A percentile compares a stretch with the other conserved stretches of the same genome.
Conservation (phyloP, 1,140 invertebrate genomes). For the Hycleus phaleratus region DNA sequence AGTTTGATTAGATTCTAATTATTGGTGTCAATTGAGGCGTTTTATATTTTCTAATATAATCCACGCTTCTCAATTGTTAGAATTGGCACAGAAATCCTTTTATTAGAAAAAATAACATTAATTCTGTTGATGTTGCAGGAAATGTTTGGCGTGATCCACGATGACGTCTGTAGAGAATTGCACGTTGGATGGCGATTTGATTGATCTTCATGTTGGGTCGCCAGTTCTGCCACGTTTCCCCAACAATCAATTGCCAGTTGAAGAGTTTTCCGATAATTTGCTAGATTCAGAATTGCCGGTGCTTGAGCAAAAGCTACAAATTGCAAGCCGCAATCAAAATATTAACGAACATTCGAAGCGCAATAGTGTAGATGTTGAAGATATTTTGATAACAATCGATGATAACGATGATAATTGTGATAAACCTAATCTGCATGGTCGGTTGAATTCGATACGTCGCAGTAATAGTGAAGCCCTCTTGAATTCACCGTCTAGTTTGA, state of each 20-base stretch:
- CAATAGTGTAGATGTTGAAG: conserved; percentile 31
- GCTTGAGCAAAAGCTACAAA: conserved; percentile 33
- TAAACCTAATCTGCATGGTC: not conserved
- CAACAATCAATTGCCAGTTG: conserved; percentile 3
- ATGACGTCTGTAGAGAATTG: conserved; percentile 17
- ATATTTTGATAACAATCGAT: conserved; percentile 35
- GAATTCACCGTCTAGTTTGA: not conserved
- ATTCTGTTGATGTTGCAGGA: conserved; percentile 20
- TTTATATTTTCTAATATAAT: not conserved
- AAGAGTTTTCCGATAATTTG: conserved; percentile 26
- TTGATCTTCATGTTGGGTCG: conserved; percentile 32
- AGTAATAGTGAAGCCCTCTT: conserved; percentile 14
- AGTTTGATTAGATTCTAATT: not conserved
- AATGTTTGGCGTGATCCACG: conserved; percentile 10
- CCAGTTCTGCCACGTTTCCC: conserved; percentile 19
- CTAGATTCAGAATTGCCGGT: conserved; percentile 34
- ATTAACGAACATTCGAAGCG: conserved; percentile 13
- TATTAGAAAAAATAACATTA: not conserved
- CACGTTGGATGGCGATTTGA: conserved; percentile 23
- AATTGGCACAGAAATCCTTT: not conserved
- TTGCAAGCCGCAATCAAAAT: not conserved
- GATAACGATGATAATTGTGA: conserved; percentile 15
- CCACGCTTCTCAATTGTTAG: not conserved
- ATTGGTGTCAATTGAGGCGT: not conserved
- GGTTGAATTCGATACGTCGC: conserved; percentile 7